phyloP scores from a whole-genome alignment of 2,888 invertebrate species.

The Orthonevra nobilis region DNA sequence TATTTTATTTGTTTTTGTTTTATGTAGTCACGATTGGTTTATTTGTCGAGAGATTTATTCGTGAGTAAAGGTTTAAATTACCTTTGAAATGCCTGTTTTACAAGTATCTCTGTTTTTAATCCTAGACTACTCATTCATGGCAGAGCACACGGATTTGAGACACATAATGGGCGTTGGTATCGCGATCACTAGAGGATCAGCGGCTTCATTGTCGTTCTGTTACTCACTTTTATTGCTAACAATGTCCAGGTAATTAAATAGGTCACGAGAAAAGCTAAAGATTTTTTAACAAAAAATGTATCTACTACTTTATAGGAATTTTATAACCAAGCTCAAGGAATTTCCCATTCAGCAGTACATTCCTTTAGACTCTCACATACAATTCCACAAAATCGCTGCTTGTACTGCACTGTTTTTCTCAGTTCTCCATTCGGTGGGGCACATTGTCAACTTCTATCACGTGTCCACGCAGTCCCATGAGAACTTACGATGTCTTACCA shows the following conservation, averaged over 20 bases:
- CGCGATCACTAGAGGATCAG: slow-evolving; percentile 95
- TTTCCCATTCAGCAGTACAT: slow-evolving; percentile 96
- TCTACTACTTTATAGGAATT: slow-evolving; percentile 86
- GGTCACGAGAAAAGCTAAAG: too few relatives aligned
- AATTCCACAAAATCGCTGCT: slow-evolving; percentile 98
- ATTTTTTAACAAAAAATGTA: neutral
- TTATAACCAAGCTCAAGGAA: slow-evolving; percentile 95
- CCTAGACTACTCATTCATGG: slow-evolving; percentile 96
- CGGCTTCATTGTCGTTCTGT: slow-evolving; percentile 96
- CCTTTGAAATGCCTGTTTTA: too few relatives aligned
- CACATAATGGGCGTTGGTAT: slow-evolving; percentile 99
- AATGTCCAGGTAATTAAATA: slow-evolving; percentile 88
- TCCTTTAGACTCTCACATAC: slow-evolving; percentile 96
- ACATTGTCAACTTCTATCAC: slow-evolving; percentile 98
- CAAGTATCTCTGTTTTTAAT: neutral
- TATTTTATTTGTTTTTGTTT: slow-evolving; percentile 96
- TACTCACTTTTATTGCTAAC: slow-evolving; percentile 94
- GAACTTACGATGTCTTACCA: slow-evolving; percentile 94
- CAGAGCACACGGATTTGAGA: slow-evolving; percentile 95
- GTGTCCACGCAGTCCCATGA: slow-evolving; percentile 97
- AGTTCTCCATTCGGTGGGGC: slow-evolving; percentile 94
- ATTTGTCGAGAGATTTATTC: slow-evolving; percentile 97
- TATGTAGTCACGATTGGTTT: slow-evolving; percentile 95
- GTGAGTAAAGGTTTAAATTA: too few relatives aligned
- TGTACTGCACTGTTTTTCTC: slow-evolving; percentile 97